Base-by-base conservation (phyloP, 64 coral and sea anemone genomes). In the Montipora foliosa region DNA sequence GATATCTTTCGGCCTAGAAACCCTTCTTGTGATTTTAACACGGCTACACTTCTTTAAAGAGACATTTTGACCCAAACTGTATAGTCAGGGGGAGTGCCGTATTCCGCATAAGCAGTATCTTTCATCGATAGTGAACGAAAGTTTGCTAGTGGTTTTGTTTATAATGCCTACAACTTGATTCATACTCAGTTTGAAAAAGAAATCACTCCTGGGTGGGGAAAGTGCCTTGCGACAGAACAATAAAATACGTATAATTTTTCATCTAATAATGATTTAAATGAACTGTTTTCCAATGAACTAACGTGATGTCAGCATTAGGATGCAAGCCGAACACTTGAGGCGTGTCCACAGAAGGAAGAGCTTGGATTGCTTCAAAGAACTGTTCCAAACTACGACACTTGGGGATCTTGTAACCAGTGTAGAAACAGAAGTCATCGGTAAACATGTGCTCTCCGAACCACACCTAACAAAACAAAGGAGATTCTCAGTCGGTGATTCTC, bases 241-340 rank as follows among this genome's bases (percentile, higher is more conserved):
- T 37, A 37, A 6, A 57, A 57, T 57, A 57, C 53, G 6, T 57
- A 57, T 11, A 11, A 57, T 0, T 8, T 11, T 8, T 57, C 0
- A 6, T 8, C 6, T 8, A 1, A 8, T 59, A 48, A 1, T 79
- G 88, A 4, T 25, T 25, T 67, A 9, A 80, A 80, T 0, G 44
- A 87, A 4, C 4, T 87, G 4, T 75, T 4, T 51, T 11, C 59
- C 5, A 53, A 60, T 0, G 3, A 12, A 88, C 96, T 94, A 81
- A 99, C 97, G 97, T 99, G 60, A 99, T 99, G 49, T 99, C 97
- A n/a, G 97, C 97, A 86, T 99, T 99, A 15, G 97, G 91, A 84
- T 99, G 97, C 68, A 99, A 88, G 48, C 97, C 97, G 89, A 99
- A 99, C 60, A 99, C 97, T 72, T 99, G 82, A 6, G 97, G 97